Evolutionary conservation across 2,888 invertebrate genomes (phyloP), one percentile per base, ranked within the genome.

Genomic region (Agrotis ipsilon): DNA sequence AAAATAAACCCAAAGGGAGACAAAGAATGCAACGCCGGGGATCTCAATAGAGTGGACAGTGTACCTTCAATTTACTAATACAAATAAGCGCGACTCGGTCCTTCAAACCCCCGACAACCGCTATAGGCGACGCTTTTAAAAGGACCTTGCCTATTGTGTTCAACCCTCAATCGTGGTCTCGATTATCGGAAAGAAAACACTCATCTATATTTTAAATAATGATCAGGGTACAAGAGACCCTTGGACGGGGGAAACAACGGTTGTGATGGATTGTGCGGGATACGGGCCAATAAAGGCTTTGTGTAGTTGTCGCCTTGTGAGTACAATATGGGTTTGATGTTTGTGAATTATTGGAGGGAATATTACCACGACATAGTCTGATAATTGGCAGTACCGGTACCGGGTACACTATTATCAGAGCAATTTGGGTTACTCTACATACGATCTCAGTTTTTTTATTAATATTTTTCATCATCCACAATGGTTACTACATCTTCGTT

Each of bases 201-300:
- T 93, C 95, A 95, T 96, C 95, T 94, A 96, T 96, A 95, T 96
- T 96, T 96, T 95, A 96, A 96, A 96, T 95, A 96, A 96, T 95
- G 96, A 96, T 96, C 95, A 93, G 88, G 92, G 91, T 83, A 88
- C 87, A 87, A 86, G 83, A 81, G 83, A 82, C 88, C 86, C 80
- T 85, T 77, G 71, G 75, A 60, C 68, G 83, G 86, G 91, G 91
- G 86, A 91, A 91, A 94, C 94, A 94, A 92, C 92, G 86, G 78
- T 90, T 87, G 91, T 95, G 95, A 95, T 95, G 94, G 92, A 96
- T 95, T 92, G 95, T 91, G 86, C 84, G 87, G 89, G 90, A 92
- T 90, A 89, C 91, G 87, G 91, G 78, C 92, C 93, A 93, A 92
- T 93, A 92, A 90, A 92, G 86, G 86, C 91, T 92, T 91, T 91